Percentiles rank a stretch among this genome's conserved stretches.
Evolutionary conservation across 2,888 invertebrate genomes (phyloP).

Genomic region (Spilosoma lubricipeda): DNA sequence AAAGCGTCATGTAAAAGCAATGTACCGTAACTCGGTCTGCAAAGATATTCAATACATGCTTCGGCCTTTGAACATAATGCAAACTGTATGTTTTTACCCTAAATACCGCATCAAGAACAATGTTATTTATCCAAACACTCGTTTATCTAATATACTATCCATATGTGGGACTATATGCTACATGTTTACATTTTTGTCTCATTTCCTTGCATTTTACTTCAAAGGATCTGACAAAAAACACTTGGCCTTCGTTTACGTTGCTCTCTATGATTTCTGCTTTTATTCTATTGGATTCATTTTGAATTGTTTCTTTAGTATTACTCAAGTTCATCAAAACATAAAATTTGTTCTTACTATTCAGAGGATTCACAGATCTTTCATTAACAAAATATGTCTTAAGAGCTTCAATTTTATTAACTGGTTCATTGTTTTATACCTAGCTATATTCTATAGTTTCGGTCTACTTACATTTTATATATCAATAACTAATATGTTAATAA

Average conservation of each 20-base stretch:
- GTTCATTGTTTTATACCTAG: background rate
- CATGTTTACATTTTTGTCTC: background rate
- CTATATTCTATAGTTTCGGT: background rate
- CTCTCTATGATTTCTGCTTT: background rate
- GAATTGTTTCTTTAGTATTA: conserved; percentile 11
- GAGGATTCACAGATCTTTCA: conserved; percentile 14
- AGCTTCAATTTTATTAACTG: conserved; percentile 5
- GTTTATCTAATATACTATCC: too few species aligned
- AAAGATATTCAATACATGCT: too few species aligned
- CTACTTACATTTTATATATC: background rate
- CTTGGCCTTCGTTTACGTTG: background rate
- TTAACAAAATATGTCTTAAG: background rate
- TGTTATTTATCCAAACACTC: too few species aligned
- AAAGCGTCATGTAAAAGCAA: too few species aligned
- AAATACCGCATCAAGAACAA: too few species aligned
- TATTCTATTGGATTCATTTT: conserved; percentile 8
- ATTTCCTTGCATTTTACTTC: background rate
- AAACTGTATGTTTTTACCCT: too few species aligned
- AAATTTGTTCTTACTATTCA: conserved; percentile 25
- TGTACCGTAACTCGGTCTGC: too few species aligned
- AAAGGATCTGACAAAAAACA: background rate
- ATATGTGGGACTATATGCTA: background rate
- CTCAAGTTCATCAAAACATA: conserved; percentile 10
- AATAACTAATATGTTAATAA: background rate
- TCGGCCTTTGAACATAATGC: too few species aligned